Evolutionary conservation across 1,140 invertebrate species (phyloP), one percentile per base, ranked within the genome.

Genomic region (Bombus waltoni): DNA sequence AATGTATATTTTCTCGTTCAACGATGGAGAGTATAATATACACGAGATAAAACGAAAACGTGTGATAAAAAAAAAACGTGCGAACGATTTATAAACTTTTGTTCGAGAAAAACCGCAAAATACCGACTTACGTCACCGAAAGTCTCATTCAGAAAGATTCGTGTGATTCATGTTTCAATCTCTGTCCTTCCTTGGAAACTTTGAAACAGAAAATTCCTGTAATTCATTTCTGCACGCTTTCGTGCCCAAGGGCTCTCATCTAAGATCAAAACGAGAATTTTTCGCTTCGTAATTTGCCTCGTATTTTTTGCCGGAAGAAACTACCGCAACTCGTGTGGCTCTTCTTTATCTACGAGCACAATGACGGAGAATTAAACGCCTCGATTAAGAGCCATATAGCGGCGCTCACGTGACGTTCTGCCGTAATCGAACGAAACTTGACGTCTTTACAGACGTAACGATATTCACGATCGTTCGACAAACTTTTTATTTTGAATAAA

Each of bases 351-450:
- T 4, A 59, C 38, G 38, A 65, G 38, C 25, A 8, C 57, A 75
- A 75, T 44, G 73, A 75, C 73, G 44, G 32, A 57, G 75, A 65
- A 78, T 78, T 42, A 78, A 78, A 78, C n/a, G 75, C 1, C 57
- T 78, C 57, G 75, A 78, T 78, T 78, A 78, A 44, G 75, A 10
- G 5, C 13, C 35, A 40, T 62, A 18, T 77, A 78, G n/a, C 38
- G 28, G 13, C 28, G 66, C 25, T 70, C 65, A 80, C 44, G 78
- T 80, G 78, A 80, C 59, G 22, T 38, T 32, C 32, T 66, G 57
- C 32, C 38, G 75, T 78, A 78, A 78, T 78, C 75, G 75, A 80
- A 70, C 38, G 44, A 53, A 40, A 71, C 35, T 22, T 22, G 62
- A 78, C 40, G 76, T 40, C 57, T 32, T 15, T 18, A 15, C 8